Base-by-base conservation (phyloP, 2,797 vertebrate genomes). In the Gambusia yucatana region DNA sequence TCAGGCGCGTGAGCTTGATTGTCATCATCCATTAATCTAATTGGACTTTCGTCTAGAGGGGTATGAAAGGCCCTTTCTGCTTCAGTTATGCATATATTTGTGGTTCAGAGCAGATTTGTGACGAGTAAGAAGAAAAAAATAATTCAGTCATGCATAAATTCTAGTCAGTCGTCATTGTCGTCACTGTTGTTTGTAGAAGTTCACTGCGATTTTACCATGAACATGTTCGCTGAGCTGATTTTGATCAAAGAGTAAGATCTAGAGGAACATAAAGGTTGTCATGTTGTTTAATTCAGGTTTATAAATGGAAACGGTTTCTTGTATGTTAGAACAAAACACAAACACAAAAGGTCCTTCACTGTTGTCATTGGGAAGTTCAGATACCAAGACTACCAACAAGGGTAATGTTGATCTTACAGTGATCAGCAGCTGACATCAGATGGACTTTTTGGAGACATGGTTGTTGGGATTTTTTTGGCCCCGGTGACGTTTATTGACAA, bases 21-120 rank as follows among this genome's bases (percentile, higher is more conserved):
- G 80, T 82, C 80, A 67, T 83, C 80, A 81, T 81, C 71, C 78
- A 89, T 86, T 81, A 81, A 80, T 83, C 73, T 81, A 84, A 86
- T 83, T 78, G 72, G 83, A 76, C 73, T 59, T 87, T 82, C 79
- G 72, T 81, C 74, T 88, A 87, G 79, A 84, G 75, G 83, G 9
- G 9, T 75, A 82, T 72, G 74, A 84, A 82, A 88, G 77, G 70
- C 61, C 69, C 77, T 90, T 82, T 84, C 69, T 80, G 77, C 77
- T 77, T 30, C 74, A 87, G 75, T 75, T 76, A 65, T 44, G 77
- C 52, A 75, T 77, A 25, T 77, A 82, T 84, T 77, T 81, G 76
- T 77, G 22, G 13, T 82, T 83, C 73, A 76, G 50, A 83, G 75
- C 72, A 78, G 76, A 83, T 86, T 78, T 82, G 50, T 83, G 79